phyloP scores from a whole-genome alignment of 2,113 vertebrate genomes.

The Tetraodon nigroviridis region DNA sequence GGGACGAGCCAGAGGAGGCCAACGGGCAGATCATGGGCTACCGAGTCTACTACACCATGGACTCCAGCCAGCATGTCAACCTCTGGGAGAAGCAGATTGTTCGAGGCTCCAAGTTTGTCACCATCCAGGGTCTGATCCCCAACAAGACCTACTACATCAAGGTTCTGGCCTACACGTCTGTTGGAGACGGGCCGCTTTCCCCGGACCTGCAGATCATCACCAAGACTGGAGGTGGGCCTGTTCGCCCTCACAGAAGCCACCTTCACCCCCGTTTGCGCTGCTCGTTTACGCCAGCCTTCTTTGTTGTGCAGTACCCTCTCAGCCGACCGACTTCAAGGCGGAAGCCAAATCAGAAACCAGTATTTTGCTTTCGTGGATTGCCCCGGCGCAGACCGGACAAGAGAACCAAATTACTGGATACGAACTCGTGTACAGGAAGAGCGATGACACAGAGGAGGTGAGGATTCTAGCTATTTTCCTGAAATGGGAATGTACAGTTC shows the following conservation, averaged over 20 bases:
- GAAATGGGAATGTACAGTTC: no score
- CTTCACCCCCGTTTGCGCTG: no score
- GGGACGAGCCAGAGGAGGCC: conserved; percentile 97
- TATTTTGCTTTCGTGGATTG: conserved; percentile 91
- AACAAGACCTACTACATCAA: conserved; percentile 92
- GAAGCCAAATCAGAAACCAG: conserved; percentile 98
- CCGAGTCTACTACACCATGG: conserved; percentile 95
- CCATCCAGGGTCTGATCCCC: conserved; percentile 88
- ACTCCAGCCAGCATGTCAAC: conserved; percentile 84
- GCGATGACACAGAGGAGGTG: conserved; percentile 94
- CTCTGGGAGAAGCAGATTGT: conserved; percentile 96
- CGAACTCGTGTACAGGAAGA: conserved; percentile 92
- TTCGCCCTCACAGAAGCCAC: background rate
- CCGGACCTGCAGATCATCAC: conserved; percentile 97
- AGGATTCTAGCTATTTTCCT: background rate
- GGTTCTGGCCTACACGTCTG: conserved; percentile 94
- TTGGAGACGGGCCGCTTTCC: conserved; percentile 94
- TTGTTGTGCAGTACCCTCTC: conserved; percentile 84
- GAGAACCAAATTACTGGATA: conserved; percentile 93
- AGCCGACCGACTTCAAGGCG: conserved; percentile 92
- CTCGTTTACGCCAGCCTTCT: conserved; percentile 11
- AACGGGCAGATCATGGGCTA: conserved; percentile 96
- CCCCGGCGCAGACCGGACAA: conserved; percentile 80
- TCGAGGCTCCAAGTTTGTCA: conserved; percentile 89
- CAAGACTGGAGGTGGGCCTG: conserved; percentile 90